Evolutionary conservation across 2,888 invertebrate species (phyloP).

Genomic region (Erpobdella octoculata): DNA sequence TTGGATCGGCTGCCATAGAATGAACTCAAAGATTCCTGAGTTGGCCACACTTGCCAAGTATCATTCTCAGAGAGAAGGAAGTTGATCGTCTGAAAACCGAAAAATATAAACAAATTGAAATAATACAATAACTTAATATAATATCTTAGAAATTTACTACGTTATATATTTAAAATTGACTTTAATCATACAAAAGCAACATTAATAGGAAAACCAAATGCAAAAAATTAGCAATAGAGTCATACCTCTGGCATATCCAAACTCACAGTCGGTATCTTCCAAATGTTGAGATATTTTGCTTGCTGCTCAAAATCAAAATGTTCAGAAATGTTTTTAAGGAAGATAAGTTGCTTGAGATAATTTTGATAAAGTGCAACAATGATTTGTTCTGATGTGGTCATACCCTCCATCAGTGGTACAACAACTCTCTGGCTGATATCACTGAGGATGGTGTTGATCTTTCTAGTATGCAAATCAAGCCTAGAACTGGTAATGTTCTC

Average conservation of each 20-base stretch:
- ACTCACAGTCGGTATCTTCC: neutral
- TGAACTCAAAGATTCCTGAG: neutral
- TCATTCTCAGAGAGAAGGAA: neutral
- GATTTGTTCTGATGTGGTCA: neutral
- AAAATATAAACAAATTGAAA: too few relatives aligned
- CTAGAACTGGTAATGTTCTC: neutral
- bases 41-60: conserved; percentile 10
- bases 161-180: too few relatives aligned
- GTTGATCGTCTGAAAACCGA: neutral
- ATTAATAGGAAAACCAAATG: too few relatives aligned
- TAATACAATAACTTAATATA: too few relatives aligned
- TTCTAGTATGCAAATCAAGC: neutral
- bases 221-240: neutral
- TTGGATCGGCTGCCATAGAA: conserved; percentile 2
- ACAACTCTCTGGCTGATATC: conserved; percentile 17
- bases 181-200: too few relatives aligned
- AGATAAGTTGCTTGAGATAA: neutral
- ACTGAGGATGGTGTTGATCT: conserved; percentile 6
- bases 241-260: neutral
- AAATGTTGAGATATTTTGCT: neutral
- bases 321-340: neutral
- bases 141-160: too few relatives aligned
- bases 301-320: neutral
- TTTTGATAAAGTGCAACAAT: neutral
- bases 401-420: neutral